Conservation (phyloP, 2,113 vertebrate species). For the Sander lucioperca region DNA sequence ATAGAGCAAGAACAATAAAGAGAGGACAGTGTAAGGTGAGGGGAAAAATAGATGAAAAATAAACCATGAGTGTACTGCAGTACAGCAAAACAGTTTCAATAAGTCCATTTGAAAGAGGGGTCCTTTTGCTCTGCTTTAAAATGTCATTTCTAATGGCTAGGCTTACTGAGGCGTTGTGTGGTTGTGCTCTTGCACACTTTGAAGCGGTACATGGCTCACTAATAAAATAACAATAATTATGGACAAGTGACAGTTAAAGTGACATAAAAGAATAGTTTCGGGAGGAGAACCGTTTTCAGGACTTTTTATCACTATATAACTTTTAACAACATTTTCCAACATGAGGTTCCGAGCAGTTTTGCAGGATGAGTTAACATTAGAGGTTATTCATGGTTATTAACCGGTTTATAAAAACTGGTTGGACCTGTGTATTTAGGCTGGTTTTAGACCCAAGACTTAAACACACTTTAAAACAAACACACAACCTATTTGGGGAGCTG, state of each 20-base stretch:
- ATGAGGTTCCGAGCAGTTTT: neutral
- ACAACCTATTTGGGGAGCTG: neutral
- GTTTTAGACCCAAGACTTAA: neutral
- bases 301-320: slow-evolving; percentile 2
- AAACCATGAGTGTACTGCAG: slow-evolving; percentile 1
- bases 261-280: slow-evolving; percentile 39
- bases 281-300: slow-evolving; percentile 12
- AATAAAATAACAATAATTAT: slow-evolving; percentile 58
- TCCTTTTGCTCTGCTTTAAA: slow-evolving; percentile 54
- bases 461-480: neutral
- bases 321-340: slow-evolving; percentile 5
- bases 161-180: slow-evolving; percentile 36
- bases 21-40: neutral
- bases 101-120: slow-evolving; percentile 39
- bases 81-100: slow-evolving; percentile 56
- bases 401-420: neutral
- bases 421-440: neutral
- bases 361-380: neutral
- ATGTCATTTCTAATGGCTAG: slow-evolving; percentile 72
- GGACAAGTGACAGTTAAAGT: slow-evolving; percentile 28
- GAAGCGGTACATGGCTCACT: slow-evolving; percentile 18
- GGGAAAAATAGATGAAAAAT: neutral
- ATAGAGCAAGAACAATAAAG: slow-evolving; percentile 33
- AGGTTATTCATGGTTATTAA: slow-evolving; percentile 10
- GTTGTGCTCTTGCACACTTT: slow-evolving; percentile 34